These are phyloP conservation scores for Acromyrmex echinatior DNA, from an alignment of 1,140 invertebrate species.

Conservation along the genomic window DNA sequence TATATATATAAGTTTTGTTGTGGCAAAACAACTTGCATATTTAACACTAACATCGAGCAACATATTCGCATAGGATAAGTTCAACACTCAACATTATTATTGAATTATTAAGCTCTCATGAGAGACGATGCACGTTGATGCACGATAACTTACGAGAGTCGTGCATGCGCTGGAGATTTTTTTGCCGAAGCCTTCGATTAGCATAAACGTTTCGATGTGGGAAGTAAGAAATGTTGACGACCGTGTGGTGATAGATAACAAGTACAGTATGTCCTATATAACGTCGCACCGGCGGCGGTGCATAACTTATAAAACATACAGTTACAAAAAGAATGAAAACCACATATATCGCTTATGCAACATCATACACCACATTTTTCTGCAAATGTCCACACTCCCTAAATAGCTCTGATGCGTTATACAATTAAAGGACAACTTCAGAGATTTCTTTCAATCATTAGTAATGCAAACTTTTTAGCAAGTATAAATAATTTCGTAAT, in stretches of 20 bases:
- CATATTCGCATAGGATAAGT: neutral
- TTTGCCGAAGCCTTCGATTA: constrained; percentile 28
- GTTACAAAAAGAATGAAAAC: constrained; percentile 11
- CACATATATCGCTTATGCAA: neutral
- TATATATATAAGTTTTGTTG: neutral
- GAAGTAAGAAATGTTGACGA: constrained; percentile 55
- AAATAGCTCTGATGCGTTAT: constrained; percentile 9
- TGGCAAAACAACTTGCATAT: neutral
- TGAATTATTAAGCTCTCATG: constrained; percentile 27
- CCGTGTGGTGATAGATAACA: constrained; percentile 41
- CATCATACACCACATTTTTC: neutral
- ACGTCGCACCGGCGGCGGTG: neutral
- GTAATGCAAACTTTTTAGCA: neutral
- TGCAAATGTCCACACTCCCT: neutral
- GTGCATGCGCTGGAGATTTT: constrained; percentile 25
- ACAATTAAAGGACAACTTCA: neutral
- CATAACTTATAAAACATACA: neutral
- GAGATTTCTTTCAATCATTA: neutral
- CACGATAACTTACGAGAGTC: neutral
- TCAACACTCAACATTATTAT: neutral
- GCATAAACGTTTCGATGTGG: constrained; percentile 51
- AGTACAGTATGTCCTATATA: neutral
- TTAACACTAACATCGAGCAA: constrained; percentile 1
- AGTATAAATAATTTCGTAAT: neutral
- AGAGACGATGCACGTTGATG: constrained; percentile 4